These are phyloP conservation scores for Lophotis ruficrista DNA, from an alignment of 2,113 vertebrate genomes.

Conservation along the genomic window DNA sequence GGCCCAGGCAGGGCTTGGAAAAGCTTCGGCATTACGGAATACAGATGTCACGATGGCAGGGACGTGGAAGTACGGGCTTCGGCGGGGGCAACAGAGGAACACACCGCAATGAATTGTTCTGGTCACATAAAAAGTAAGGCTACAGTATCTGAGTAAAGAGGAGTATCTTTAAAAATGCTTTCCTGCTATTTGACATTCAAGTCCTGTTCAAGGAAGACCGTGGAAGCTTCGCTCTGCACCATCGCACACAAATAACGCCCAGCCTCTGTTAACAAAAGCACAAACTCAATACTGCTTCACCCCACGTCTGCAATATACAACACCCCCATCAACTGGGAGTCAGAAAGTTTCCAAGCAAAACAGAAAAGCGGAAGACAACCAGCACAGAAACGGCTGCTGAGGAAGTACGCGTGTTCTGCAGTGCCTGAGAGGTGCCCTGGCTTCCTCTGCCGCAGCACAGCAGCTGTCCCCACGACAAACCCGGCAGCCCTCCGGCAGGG, in stretches of 20 bases:
- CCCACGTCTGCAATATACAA: accelerated
- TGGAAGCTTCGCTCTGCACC: neutral
- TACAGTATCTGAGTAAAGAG: neutral
- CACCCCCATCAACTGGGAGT: neutral
- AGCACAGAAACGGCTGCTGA: neutral
- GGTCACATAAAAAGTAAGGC: neutral
- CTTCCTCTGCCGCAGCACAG: neutral
- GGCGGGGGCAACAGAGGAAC: neutral
- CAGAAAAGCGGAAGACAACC: neutral
- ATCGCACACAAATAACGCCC: accelerated
- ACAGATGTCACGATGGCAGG: neutral
- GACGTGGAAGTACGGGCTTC: neutral
- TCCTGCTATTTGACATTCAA: neutral
- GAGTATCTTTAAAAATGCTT: neutral
- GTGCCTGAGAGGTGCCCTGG: accelerated
- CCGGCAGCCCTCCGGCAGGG: accelerated
- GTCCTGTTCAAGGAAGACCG: neutral
- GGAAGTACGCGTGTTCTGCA: accelerated
- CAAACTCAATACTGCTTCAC: accelerated
- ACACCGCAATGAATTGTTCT: neutral
- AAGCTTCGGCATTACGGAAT: accelerated
- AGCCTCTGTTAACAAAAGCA: neutral
- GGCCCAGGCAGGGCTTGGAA: neutral
- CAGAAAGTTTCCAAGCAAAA: neutral
- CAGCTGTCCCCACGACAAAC: neutral